Evolutionary conservation across 2,113 vertebrate species (phyloP), one percentile per base, ranked within the genome.

Genomic region (Apaloderma vittatum): DNA sequence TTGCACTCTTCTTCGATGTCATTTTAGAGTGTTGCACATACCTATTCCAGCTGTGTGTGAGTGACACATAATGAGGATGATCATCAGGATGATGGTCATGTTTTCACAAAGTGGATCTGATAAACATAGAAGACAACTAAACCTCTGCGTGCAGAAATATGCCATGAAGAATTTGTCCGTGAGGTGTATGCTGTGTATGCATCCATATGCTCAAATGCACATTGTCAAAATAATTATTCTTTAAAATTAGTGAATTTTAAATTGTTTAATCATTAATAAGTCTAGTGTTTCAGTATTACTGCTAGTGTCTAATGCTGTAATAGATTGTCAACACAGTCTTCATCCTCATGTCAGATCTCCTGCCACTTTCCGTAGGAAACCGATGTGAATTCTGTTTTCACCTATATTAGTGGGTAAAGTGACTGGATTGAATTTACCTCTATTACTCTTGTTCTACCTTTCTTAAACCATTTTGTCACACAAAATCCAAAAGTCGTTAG

Each of bases 41-140:
- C 34, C n/a, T 76, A 29, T 63, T 23, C 32, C 66, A 94, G 32
- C 21, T 84, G 24, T 7, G 6, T 21, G 15, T 59, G 49, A 45
- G 18, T 70, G 34, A 81, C 15, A 21, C 74, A 54, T 78, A 74
- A 62, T 62, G 22, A 77, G 57, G 77, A 54, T 26, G 37, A 59
- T 84, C 29, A 67, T 77, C 6, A 15, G 30, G 40, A 57, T 55
- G 24, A 58, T 46, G 1, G 62, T 59, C 77, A 58, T 0, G 18
- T 78, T 89, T 84, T 80, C 15, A 15, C 22, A 75, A 3, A 48
- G 10, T 57, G 19, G 22, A 8, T 66, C 26, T 72, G 43, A 62
- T 51, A 84, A 95, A 88, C 36, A 59, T 26, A 52, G 70, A 87
- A 92, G 62, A 63, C 12, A 36, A 78, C 37, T 59, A 32, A 54